Conservation (phyloP, 1,140 invertebrate genomes). For the Drosophila pectinifera region DNA sequence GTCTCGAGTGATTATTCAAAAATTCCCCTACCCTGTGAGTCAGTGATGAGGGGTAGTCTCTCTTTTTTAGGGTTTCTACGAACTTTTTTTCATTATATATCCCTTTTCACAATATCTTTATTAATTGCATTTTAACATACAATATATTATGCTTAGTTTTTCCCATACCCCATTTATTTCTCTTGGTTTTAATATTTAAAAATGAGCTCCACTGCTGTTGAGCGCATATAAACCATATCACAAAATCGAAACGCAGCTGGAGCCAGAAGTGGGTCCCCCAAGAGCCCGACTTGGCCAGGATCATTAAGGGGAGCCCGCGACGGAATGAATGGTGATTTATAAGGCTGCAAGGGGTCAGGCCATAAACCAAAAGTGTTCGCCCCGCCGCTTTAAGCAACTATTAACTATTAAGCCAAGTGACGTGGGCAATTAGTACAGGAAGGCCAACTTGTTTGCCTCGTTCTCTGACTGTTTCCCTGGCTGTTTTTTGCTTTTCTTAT, state of each 20-base stretch:
- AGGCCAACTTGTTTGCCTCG: constrained; percentile 28
- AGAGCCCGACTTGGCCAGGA: constrained; percentile 18
- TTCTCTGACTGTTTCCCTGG: constrained; percentile 6
- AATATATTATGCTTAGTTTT: background rate
- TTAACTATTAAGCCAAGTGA: constrained; percentile 63
- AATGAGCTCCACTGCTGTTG: background rate
- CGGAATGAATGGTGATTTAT: constrained; percentile 66
- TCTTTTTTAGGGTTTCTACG: too few species aligned
- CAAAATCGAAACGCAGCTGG: constrained; percentile 68
- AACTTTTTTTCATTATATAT: too few species aligned
- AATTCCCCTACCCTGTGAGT: constrained; percentile 40
- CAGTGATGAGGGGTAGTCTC: constrained; percentile 2
- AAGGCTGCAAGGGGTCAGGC: constrained; percentile 66
- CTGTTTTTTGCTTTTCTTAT: background rate
- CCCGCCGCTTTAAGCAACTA: constrained; percentile 36
- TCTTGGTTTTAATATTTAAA: background rate
- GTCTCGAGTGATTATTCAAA: constrained; percentile 60
- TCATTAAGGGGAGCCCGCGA: constrained; percentile 62
- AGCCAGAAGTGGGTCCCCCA: constrained; percentile 28
- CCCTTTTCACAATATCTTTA: background rate
- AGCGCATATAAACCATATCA: constrained; percentile 61
- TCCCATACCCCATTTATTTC: too few species aligned
- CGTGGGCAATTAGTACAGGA: constrained; percentile 66
- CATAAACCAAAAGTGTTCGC: constrained; percentile 61
- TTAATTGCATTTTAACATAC: background rate